Percentiles rank a stretch among this genome's conserved stretches.
phyloP scores from a whole-genome alignment of 1,140 invertebrate species.

The Bombyx mandarina region DNA sequence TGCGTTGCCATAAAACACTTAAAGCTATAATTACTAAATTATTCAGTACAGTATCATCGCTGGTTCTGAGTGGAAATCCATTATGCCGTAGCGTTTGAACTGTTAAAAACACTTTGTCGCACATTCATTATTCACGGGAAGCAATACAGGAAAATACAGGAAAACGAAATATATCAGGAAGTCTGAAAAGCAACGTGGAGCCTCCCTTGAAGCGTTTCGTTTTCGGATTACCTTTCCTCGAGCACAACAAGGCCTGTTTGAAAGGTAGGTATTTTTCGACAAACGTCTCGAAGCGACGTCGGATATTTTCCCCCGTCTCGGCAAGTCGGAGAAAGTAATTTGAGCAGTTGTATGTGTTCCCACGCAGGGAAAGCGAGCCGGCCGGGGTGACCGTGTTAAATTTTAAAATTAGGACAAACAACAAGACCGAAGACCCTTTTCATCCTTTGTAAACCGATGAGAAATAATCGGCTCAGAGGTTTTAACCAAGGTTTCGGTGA shows the following conservation, averaged over 20 bases:
- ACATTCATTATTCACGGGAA: not conserved
- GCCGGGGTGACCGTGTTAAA: conserved; percentile 10
- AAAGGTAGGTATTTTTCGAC: conserved; percentile 39
- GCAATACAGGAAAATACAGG: no score
- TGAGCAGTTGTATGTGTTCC: conserved; percentile 47
- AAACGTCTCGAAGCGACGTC: conserved; percentile 4
- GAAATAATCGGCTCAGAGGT: not conserved
- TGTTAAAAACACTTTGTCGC: no score
- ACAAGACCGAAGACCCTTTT: conserved; percentile 3
- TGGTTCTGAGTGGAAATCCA: conserved; percentile 37
- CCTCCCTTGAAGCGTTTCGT: conserved; percentile 7
- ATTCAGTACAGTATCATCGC: conserved; percentile 18
- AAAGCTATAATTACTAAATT: conserved; percentile 54
- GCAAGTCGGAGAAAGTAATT: conserved; percentile 37
- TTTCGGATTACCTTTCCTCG: conserved; percentile 10
- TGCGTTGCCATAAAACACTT: conserved; percentile 56
- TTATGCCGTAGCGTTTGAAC: no score
- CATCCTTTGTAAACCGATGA: conserved; percentile 1
- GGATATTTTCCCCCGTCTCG: conserved; percentile 34
- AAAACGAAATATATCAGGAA: not conserved
- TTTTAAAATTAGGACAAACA: conserved; percentile 18
- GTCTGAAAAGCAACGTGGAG: conserved; percentile 16
- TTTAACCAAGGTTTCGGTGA: not conserved
- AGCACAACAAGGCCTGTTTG: conserved; percentile 20
- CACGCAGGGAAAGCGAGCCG: conserved; percentile 34